Evolutionary conservation across 2,888 invertebrate species (phyloP).

Genomic region (Acanthosoma haemorrhoidale): DNA sequence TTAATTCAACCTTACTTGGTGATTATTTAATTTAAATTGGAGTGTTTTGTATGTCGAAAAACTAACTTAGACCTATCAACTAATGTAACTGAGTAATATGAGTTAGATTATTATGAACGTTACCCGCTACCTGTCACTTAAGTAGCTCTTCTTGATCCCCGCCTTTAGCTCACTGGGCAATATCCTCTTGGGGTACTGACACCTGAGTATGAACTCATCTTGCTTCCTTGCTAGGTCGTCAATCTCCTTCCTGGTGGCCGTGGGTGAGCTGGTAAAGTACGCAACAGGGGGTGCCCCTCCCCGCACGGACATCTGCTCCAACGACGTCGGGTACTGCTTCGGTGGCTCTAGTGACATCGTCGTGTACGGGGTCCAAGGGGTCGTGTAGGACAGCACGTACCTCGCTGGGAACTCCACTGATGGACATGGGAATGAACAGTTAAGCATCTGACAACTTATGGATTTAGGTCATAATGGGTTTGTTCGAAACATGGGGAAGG

Average conservation of each 20-base stretch:
- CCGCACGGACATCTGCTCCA: not conserved
- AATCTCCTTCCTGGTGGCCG: slow-evolving; percentile 7
- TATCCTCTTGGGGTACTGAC: slow-evolving; percentile 30
- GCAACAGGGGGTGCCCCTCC: not conserved
- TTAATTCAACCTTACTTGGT: no score
- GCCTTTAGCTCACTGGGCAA: slow-evolving; percentile 8
- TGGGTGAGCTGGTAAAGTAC: slow-evolving; percentile 16
- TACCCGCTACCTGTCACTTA: not conserved
- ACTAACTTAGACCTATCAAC: no score
- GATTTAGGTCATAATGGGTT: no score
- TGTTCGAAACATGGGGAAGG: no score
- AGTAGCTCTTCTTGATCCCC: slow-evolving; percentile 2
- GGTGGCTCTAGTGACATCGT: slow-evolving; percentile 5
- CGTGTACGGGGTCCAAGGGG: not conserved
- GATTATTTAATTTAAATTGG: no score
- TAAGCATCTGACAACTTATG: no score
- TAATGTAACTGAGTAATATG: no score
- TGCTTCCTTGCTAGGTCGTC: slow-evolving; percentile 32
- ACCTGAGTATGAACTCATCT: slow-evolving; percentile 36
- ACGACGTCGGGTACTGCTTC: not conserved
- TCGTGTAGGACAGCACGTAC: not conserved
- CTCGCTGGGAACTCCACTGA: not conserved
- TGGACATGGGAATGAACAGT: no score
- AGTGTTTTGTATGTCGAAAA: no score
- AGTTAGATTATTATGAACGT: no score